Evolutionary conservation across 1,140 invertebrate species (phyloP).

Genomic region (Caenorhabditis briggsae): DNA sequence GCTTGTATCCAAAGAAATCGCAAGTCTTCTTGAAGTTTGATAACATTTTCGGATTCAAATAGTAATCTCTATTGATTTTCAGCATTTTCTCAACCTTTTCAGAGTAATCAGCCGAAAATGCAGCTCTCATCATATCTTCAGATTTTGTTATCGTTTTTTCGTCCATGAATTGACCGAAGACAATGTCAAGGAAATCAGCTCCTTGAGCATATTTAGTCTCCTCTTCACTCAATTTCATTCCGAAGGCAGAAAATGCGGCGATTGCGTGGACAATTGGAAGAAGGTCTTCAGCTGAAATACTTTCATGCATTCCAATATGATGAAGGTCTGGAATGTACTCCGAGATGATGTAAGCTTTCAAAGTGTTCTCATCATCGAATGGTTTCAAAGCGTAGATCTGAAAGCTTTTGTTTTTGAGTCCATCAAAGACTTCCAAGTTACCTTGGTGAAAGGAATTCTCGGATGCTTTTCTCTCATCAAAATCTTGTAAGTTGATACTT

Average conservation of each 20-base stretch:
- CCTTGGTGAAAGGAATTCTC: slow-evolving; percentile 44
- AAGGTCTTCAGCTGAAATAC: slow-evolving; percentile 26
- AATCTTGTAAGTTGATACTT: slow-evolving; percentile 53
- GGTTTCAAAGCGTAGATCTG: slow-evolving; percentile 25
- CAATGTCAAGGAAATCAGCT: slow-evolving; percentile 15
- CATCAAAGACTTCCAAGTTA: background rate
- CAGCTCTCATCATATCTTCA: background rate
- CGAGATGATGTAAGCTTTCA: slow-evolving; percentile 42
- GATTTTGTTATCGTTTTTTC: background rate
- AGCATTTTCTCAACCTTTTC: slow-evolving; percentile 35
- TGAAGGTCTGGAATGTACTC: slow-evolving; percentile 33
- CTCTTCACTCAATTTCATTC: slow-evolving; percentile 13
- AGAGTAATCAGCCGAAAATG: background rate
- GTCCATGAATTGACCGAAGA: slow-evolving; percentile 35
- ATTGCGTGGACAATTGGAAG: background rate
- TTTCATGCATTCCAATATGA: slow-evolving; percentile 44
- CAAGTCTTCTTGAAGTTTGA: slow-evolving; percentile 23
- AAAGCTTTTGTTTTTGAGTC: background rate
- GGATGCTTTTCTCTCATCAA: slow-evolving; percentile 30
- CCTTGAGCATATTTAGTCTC: slow-evolving; percentile 22
- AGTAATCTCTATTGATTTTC: slow-evolving; percentile 36
- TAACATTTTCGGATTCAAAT: background rate
- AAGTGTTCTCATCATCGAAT: slow-evolving; percentile 51
- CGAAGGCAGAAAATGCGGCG: slow-evolving; percentile 5
- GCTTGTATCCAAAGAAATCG: slow-evolving; percentile 41